These are phyloP conservation scores for Pangasius krempfi DNA, from an alignment of 2,797 vertebrate genomes.

Conservation along the genomic window DNA sequence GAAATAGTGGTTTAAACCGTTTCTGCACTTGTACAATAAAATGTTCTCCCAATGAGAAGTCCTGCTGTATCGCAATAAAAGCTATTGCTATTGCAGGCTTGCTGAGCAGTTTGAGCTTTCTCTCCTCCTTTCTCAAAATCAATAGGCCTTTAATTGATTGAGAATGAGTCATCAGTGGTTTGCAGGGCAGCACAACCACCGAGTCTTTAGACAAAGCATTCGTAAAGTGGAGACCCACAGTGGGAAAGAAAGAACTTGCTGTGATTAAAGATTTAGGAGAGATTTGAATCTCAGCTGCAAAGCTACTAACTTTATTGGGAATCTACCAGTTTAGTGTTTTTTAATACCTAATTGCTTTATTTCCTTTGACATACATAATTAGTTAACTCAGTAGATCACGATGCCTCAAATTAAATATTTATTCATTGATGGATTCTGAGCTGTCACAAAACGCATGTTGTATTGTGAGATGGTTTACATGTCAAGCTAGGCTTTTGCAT, in stretches of 20 bases:
- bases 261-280: constrained; percentile 44
- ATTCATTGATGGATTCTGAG: not conserved
- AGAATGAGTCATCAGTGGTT: constrained; percentile 55
- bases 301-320: constrained; percentile 39
- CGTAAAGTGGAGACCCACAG: constrained; percentile 28
- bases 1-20: constrained; percentile 36
- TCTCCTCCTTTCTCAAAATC: constrained; percentile 59
- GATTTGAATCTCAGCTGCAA: constrained; percentile 26
- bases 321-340: not conserved
- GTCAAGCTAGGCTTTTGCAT: not conserved
- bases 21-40: constrained; percentile 40
- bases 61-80: constrained; percentile 49
- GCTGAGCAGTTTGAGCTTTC: constrained; percentile 45
- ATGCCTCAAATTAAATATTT: not conserved
- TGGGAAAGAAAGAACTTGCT: constrained; percentile 25
- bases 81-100: constrained; percentile 41
- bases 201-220: constrained; percentile 41
- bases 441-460: not conserved
- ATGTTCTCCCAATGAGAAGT: constrained; percentile 26
- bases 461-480: not conserved
- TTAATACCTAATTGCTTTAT: not conserved
- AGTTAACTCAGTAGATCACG: not conserved
- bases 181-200: constrained; percentile 31
- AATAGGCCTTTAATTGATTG: constrained; percentile 72
- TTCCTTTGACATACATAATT: not conserved